These are phyloP conservation scores for Habropoda laboriosa DNA, from an alignment of 1,140 invertebrate species.

Conservation along the genomic window DNA sequence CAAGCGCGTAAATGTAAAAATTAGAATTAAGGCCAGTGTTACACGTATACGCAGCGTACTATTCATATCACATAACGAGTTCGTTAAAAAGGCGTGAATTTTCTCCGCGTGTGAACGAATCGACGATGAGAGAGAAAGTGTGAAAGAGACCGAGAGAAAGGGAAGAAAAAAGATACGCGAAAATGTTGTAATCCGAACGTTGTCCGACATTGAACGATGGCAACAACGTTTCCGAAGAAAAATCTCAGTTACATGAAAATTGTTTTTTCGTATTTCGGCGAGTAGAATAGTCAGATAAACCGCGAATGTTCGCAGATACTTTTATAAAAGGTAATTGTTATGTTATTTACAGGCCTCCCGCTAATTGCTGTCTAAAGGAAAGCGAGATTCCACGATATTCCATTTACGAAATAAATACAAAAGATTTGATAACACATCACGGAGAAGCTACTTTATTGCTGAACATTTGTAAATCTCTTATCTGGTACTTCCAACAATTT, in stretches of 20 bases:
- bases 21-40: constrained; percentile 82
- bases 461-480: constrained; percentile 61
- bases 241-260: constrained; percentile 46
- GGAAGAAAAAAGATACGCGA: neutral
- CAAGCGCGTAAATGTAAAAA: constrained; percentile 79
- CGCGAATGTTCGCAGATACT: constrained; percentile 55
- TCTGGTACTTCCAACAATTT: constrained; percentile 62
- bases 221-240: constrained; percentile 14
- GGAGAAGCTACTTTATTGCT: constrained; percentile 40
- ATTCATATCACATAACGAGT: constrained; percentile 79
- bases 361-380: constrained; percentile 52
- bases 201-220: neutral
- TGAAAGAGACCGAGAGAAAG: neutral
- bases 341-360: constrained; percentile 52
- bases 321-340: constrained; percentile 61
- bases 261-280: constrained; percentile 46
- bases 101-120: constrained; percentile 62
- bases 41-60: constrained; percentile 82
- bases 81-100: constrained; percentile 57
- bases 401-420: constrained; percentile 39
- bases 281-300: constrained; percentile 43
- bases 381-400: constrained; percentile 38
- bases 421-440: constrained; percentile 63
- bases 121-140: constrained; percentile 41
- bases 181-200: constrained; percentile 19